These are phyloP conservation scores for Antechinus stuartii DNA, from an alignment of 2,113 vertebrate genomes.

Conservation along the genomic window DNA sequence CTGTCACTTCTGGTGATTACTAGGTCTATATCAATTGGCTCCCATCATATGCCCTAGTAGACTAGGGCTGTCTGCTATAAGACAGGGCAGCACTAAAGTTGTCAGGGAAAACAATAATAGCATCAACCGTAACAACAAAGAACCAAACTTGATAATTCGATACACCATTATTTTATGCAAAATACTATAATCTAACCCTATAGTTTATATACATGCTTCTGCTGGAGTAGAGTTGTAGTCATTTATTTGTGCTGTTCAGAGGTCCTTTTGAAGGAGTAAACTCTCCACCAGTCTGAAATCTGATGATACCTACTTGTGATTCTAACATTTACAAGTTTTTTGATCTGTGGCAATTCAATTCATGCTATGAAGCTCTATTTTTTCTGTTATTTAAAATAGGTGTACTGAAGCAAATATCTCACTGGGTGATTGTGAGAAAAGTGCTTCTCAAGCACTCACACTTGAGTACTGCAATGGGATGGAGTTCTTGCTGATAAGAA, in stretches of 20 bases:
- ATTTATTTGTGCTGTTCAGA: no score
- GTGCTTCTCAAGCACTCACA: background rate
- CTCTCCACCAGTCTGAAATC: no score
- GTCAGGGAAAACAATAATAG: background rate
- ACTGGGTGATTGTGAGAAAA: background rate
- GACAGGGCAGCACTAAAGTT: background rate
- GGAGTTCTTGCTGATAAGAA: no score
- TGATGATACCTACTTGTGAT: no score
- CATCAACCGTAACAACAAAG: background rate
- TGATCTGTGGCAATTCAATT: background rate
- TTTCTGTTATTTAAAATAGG: background rate
- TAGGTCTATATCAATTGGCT: background rate
- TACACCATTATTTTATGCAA: slow-evolving; percentile 26
- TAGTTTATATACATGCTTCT: no score
- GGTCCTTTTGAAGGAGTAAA: no score
- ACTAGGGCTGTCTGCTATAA: background rate
- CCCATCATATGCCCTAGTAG: background rate
- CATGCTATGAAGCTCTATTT: background rate
- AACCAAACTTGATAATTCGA: background rate
- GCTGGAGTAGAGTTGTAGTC: no score
- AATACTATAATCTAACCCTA: background rate
- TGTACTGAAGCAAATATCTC: background rate
- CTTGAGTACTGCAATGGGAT: no score
- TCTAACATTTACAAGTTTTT: no score
- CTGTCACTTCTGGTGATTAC: background rate